phyloP scores from a whole-genome alignment of 2,797 vertebrate genomes.

The Peromyscus aztecus region DNA sequence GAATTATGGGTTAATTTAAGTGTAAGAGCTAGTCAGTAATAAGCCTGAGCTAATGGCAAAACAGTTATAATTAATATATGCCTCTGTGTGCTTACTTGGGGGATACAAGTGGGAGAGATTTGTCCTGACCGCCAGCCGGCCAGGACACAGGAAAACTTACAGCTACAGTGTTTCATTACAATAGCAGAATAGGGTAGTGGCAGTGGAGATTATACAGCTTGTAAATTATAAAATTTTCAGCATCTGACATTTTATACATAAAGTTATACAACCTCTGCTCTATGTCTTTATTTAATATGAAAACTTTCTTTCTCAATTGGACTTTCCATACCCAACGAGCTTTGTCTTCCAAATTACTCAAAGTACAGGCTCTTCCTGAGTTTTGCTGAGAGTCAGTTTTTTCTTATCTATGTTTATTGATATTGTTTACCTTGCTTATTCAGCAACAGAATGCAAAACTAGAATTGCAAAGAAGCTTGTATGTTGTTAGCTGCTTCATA shows the following conservation, averaged over 20 bases:
- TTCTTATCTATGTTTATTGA: neutral
- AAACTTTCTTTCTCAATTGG: neutral
- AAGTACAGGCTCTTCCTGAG: neutral
- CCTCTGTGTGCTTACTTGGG: too few relatives aligned
- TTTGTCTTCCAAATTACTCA: conserved; percentile 2
- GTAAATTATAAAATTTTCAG: neutral
- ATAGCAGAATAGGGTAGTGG: neutral
- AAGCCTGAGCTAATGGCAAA: too few relatives aligned
- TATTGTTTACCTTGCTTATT: neutral
- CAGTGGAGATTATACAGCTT: neutral
- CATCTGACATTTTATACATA: conserved; percentile 4
- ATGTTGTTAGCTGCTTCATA: neutral
- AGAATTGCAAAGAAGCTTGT: neutral
- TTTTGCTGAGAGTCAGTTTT: neutral
- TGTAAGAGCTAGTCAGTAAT: too few relatives aligned
- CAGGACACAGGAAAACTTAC: too few relatives aligned
- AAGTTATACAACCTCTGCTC: neutral
- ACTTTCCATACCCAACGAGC: neutral
- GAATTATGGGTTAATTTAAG: too few relatives aligned
- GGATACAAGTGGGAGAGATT: too few relatives aligned
- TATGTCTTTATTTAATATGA: conserved; percentile 28
- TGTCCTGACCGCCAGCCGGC: too few relatives aligned
- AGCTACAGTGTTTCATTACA: neutral
- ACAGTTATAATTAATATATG: too few relatives aligned
- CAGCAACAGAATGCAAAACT: neutral